Conservation (phyloP, 2,797 vertebrate genomes). For the Poeciliopsis turneri region DNA sequence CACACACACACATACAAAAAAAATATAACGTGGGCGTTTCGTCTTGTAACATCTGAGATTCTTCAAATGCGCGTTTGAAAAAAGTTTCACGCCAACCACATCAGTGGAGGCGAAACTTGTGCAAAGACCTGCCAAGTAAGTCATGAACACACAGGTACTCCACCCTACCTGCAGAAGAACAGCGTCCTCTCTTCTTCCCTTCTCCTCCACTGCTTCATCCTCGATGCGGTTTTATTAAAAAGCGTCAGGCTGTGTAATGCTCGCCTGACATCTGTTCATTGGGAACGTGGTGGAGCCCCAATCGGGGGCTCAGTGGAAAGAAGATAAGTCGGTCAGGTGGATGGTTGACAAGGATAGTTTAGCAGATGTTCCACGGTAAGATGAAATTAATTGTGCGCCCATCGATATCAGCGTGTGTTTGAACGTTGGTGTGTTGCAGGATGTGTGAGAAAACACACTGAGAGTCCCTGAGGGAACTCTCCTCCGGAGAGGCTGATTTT, state of each 20-base stretch:
- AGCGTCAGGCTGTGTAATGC: slow-evolving; percentile 66
- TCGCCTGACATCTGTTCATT: slow-evolving; percentile 69
- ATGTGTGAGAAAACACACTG: slow-evolving; percentile 43
- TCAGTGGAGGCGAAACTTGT: slow-evolving; percentile 76
- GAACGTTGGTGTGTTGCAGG: slow-evolving; percentile 36
- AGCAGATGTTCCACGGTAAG: slow-evolving; percentile 72
- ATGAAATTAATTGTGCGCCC: slow-evolving; percentile 24
- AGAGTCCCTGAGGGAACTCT: slow-evolving; percentile 51
- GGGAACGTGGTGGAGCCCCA: slow-evolving; percentile 55
- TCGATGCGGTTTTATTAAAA: slow-evolving; percentile 75
- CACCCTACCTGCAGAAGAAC: slow-evolving; percentile 63
- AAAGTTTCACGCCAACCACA: slow-evolving; percentile 79
- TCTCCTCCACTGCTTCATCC: slow-evolving; percentile 36
- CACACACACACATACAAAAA: slow-evolving; percentile 55
- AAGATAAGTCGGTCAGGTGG: slow-evolving; percentile 63
- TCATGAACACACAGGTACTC: slow-evolving; percentile 53
- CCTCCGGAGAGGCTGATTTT: slow-evolving; percentile 50
- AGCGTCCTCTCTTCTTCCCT: slow-evolving; percentile 59
- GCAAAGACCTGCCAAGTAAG: slow-evolving; percentile 74
- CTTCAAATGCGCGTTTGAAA: slow-evolving; percentile 80
- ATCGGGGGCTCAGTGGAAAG: slow-evolving; percentile 69
- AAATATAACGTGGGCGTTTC: slow-evolving; percentile 73
- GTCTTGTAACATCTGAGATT: slow-evolving; percentile 77
- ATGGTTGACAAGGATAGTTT: slow-evolving; percentile 55
- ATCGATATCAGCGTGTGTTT: slow-evolving; percentile 24